Evolutionary conservation across 2,888 invertebrate genomes (phyloP).

Genomic region (Pristionchus japonicus): DNA sequence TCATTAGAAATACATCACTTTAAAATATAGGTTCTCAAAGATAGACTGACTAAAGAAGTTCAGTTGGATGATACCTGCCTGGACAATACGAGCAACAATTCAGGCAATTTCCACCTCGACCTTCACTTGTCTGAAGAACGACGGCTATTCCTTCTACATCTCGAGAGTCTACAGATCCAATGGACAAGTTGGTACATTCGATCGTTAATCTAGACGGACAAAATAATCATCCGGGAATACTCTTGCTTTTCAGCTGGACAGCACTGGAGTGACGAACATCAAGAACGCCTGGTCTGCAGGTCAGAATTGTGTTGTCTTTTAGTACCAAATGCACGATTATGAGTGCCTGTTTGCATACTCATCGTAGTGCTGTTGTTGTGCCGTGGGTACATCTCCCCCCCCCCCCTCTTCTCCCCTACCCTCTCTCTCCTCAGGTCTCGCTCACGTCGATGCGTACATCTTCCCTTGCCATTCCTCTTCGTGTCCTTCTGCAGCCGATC

Average conservation of each 20-base stretch:
- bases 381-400: background rate
- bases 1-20: too few relatives aligned
- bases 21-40: too few relatives aligned
- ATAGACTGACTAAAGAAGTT: background rate
- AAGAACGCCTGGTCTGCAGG: slow-evolving; percentile 53
- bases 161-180: slow-evolving; percentile 50
- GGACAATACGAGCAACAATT: background rate
- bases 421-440: slow-evolving; percentile 37
- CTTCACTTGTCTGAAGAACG: slow-evolving; percentile 52
- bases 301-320: background rate
- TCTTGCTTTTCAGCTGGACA: slow-evolving; percentile 31
- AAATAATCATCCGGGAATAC: background rate
- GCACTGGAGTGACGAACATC: slow-evolving; percentile 52
- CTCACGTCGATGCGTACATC: slow-evolving; percentile 57
- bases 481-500: slow-evolving; percentile 48
- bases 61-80: too few relatives aligned
- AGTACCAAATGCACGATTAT: too few relatives aligned
- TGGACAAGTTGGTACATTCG: slow-evolving; percentile 40
- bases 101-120: slow-evolving; percentile 53
- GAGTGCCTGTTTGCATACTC: too few relatives aligned
- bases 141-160: slow-evolving; percentile 55
- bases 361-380: background rate
- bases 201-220: background rate
- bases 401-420: too few relatives aligned
- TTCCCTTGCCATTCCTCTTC: slow-evolving; percentile 53